phyloP scores from a whole-genome alignment of 1,140 invertebrate species.

The Drosophila nannoptera region DNA sequence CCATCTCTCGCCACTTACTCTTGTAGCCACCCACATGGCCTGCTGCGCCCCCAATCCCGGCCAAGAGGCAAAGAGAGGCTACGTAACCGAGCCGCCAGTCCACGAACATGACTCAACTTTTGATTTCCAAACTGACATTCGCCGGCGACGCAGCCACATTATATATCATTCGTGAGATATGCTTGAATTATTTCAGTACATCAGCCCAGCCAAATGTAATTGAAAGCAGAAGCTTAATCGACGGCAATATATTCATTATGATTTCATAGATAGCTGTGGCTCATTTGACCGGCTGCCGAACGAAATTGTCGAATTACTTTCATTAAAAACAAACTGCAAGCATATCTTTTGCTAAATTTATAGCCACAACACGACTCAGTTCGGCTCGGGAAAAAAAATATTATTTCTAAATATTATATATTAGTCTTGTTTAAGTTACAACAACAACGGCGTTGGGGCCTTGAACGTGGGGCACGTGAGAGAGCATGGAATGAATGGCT shows the following conservation, averaged over 20 bases:
- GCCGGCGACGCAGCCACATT: neutral
- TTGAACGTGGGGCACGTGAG: conserved; percentile 61
- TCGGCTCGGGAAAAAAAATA: neutral
- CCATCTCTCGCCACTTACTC: conserved; percentile 31
- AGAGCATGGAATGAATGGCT: conserved; percentile 8
- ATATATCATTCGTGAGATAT: conserved; percentile 18
- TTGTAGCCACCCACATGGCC: conserved; percentile 31
- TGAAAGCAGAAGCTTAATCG: conserved; percentile 2
- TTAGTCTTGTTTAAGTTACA: neutral
- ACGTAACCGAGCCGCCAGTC: conserved; percentile 11
- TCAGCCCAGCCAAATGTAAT: conserved; percentile 5
- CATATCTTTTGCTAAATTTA: neutral
- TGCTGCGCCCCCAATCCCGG: neutral
- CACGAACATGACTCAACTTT: conserved; percentile 3
- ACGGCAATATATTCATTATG: neutral
- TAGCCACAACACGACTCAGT: neutral
- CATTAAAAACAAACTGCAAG: neutral
- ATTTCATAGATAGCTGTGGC: conserved; percentile 12
- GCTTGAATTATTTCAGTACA: conserved; percentile 15
- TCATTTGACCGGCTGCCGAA: conserved; percentile 13
- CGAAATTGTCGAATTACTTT: conserved; percentile 16
- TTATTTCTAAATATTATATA: too few species aligned
- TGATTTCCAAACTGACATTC: conserved; percentile 15
- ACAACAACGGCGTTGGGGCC: neutral
- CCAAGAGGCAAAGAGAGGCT: conserved; percentile 20